phyloP scores from a whole-genome alignment of 2,797 vertebrate species.

The Labeo calbasu region DNA sequence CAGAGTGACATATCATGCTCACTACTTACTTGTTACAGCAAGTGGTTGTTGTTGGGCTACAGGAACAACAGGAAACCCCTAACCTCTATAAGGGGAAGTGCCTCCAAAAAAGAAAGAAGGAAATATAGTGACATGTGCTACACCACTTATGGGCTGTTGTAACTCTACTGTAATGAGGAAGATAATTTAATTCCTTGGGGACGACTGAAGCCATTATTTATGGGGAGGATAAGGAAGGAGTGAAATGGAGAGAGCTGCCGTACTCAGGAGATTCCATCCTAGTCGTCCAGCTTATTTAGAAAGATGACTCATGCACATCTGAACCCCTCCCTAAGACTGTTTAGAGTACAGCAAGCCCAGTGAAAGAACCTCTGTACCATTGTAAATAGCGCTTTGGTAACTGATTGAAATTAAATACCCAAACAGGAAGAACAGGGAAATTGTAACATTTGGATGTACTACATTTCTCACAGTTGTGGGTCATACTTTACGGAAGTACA shows the following conservation, averaged over 20 bases:
- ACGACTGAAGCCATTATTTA: neutral
- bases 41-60: neutral
- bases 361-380: neutral
- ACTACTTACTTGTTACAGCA: neutral
- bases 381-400: neutral
- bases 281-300: conserved; percentile 33
- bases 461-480: neutral
- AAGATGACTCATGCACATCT: conserved; percentile 32
- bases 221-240: neutral
- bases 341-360: neutral
- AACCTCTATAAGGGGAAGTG: neutral
- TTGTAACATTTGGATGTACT: neutral
- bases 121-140: neutral
- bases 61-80: neutral
- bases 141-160: neutral
- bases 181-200: neutral
- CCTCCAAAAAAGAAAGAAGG: neutral
- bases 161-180: neutral
- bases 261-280: neutral
- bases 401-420: neutral
- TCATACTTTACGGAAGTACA: neutral
- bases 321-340: neutral
- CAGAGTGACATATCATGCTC: neutral
- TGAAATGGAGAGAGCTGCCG: neutral
- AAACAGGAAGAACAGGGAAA: neutral